phyloP scores from a whole-genome alignment of 2,888 invertebrate species.

The Trachelus stipa region DNA sequence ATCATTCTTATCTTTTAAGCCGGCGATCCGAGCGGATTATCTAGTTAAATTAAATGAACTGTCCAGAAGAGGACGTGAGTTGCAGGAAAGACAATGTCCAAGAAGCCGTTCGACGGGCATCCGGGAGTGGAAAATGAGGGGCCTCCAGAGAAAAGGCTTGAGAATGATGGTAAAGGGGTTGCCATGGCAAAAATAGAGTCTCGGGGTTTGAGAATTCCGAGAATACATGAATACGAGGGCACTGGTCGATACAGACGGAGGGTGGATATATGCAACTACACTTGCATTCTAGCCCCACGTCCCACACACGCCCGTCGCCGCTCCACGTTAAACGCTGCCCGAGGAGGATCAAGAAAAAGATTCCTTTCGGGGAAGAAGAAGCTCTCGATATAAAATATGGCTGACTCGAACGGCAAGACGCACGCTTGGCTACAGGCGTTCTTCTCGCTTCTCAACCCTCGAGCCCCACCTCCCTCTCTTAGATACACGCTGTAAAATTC shows the following conservation, averaged over 20 bases:
- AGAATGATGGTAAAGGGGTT: too few relatives aligned
- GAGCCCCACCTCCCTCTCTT: not conserved
- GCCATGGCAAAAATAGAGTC: not conserved
- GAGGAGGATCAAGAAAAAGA: slow-evolving; percentile 16
- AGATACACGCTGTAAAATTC: slow-evolving; percentile 20
- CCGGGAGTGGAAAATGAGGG: too few relatives aligned
- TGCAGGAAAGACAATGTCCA: slow-evolving; percentile 2
- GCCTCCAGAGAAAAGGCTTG: too few relatives aligned
- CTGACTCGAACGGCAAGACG: slow-evolving; percentile 18
- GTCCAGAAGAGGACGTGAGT: not conserved
- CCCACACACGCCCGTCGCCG: too few relatives aligned
- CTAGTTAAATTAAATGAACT: slow-evolving; percentile 22
- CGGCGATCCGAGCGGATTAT: slow-evolving; percentile 15
- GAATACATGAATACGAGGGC: slow-evolving; percentile 20
- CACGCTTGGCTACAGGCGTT: not conserved
- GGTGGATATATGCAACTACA: not conserved
- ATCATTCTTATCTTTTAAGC: slow-evolving; percentile 26
- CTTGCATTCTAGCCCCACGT: not conserved
- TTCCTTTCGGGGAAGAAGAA: slow-evolving; percentile 6
- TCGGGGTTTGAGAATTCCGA: slow-evolving; percentile 20
- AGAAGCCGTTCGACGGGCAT: slow-evolving; percentile 1
- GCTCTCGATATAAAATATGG: slow-evolving; percentile 19
- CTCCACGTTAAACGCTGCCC: too few relatives aligned
- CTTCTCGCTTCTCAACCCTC: not conserved
- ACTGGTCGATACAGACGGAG: not conserved